Percentiles rank a stretch among this genome's conserved stretches.
phyloP scores from a whole-genome alignment of 2,113 vertebrate species.

The Pipa parva region DNA sequence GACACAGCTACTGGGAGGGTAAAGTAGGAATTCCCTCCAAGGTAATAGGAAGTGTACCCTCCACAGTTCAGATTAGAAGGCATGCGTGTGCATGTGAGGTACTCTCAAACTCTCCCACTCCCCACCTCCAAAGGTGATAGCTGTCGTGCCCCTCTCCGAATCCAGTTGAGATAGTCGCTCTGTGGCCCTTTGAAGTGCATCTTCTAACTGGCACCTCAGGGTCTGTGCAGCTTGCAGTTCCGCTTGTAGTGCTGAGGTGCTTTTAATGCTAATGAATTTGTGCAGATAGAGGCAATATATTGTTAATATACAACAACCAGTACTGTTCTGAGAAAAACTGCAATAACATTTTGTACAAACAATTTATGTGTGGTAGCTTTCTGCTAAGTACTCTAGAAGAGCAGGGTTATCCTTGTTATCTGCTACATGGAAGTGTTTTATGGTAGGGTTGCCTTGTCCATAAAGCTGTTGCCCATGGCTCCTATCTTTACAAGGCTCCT shows the following conservation, averaged over 20 bases:
- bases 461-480: no score
- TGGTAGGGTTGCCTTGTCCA: no score
- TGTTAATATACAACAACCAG: background rate
- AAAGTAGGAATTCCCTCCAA: conserved; percentile 47
- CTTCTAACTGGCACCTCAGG: conserved; percentile 81
- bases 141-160: conserved; percentile 57
- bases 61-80: conserved; percentile 71
- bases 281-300: conserved; percentile 32
- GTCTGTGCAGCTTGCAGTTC: conserved; percentile 81
- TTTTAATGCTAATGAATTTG: conserved; percentile 60
- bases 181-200: conserved; percentile 75
- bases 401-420: no score
- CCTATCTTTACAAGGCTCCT: no score
- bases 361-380: no score
- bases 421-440: no score
- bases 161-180: conserved; percentile 68
- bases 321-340: no score
- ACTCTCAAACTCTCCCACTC: conserved; percentile 76
- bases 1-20: conserved; percentile 38
- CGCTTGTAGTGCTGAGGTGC: conserved; percentile 71
- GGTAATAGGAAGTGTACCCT: conserved; percentile 52
- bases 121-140: conserved; percentile 83
- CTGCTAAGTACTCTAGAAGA: no score
- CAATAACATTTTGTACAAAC: no score
- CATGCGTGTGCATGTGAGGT: conserved; percentile 75